Base-by-base conservation (phyloP, 2,113 vertebrate species). In the Phrynosoma blainvillii region DNA sequence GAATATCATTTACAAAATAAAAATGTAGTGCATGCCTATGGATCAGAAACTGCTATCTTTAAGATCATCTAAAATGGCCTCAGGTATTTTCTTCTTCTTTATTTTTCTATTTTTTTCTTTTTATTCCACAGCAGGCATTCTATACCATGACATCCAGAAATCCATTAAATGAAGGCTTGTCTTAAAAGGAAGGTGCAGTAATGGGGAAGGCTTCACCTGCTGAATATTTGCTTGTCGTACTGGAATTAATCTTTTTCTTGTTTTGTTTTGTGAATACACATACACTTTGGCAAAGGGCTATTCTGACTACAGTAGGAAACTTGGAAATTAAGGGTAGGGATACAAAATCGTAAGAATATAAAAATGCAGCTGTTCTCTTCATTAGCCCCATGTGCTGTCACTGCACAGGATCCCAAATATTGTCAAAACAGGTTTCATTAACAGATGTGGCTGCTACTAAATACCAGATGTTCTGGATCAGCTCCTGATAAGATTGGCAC, bases 1-100 rank as follows among this genome's bases (percentile, higher is more conserved):
- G 91, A 82, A 75, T 87, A 87, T 65, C 20, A 87, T 76, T 75
- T 82, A 56, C 36, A 18, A 87, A 87, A 62, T 21, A 81, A 74
- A 32, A 81, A 87, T 82, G 54, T 82, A 82, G 27, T 65, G 4
- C 68, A 52, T 36, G 75, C 25, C 20, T 52, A n/a, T 65, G 73
- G 71, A 75, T 40, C 40, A 66, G 71, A 36, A 85, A 42, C 8
- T 76, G 21, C 36, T 65, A 9, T 59, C 56, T 65, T 32, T 68
- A 68, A 82, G 68, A 30, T 65, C 65, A 79, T 32, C 20, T 79
- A 14, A 65, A 85, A 47, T n/a, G 25, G 42, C 56, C 62, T 66
- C 65, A 20, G 25, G 16, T 27, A 21, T 4, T 62, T 81, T 81
- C 25, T 25, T 23, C 2, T 36, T 12, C 9, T 36, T 20, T 21